phyloP scores from a whole-genome alignment of 2,888 invertebrate species.

The Morpho helenor region DNA sequence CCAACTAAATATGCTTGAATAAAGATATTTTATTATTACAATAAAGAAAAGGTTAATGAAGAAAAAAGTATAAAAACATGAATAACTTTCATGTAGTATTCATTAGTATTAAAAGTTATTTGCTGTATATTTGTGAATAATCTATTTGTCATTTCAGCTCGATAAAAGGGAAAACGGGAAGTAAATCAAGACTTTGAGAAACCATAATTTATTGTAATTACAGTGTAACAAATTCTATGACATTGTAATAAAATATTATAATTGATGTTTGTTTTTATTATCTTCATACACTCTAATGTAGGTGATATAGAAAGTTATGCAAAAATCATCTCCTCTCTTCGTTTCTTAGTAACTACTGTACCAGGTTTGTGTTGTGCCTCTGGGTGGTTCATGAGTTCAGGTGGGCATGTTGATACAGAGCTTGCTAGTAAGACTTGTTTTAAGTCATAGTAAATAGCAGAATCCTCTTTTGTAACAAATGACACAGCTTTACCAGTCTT shows the following conservation, averaged over 20 bases:
- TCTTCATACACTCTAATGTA: not conserved
- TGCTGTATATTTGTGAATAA: not conserved
- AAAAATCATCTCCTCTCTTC: slow-evolving; percentile 96
- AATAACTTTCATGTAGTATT: too few relatives aligned
- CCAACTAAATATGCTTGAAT: too few relatives aligned
- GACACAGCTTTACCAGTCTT: slow-evolving; percentile 97
- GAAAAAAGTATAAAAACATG: too few relatives aligned
- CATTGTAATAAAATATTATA: slow-evolving; percentile 16
- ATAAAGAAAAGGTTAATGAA: too few relatives aligned
- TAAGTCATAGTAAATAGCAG: slow-evolving; percentile 95
- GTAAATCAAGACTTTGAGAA: slow-evolving; percentile 12
- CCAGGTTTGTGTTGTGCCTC: slow-evolving; percentile 99
- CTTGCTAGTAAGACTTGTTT: slow-evolving; percentile 94
- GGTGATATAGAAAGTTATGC: slow-evolving; percentile 76
- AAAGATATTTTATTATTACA: too few relatives aligned
- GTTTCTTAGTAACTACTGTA: slow-evolving; percentile 94
- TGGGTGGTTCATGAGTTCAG: slow-evolving; percentile 98
- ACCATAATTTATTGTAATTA: slow-evolving; percentile 28
- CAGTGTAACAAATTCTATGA: slow-evolving; percentile 22
- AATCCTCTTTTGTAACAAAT: slow-evolving; percentile 98
- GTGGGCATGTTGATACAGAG: slow-evolving; percentile 96
- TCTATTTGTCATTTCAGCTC: slow-evolving; percentile 12
- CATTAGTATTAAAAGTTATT: not conserved
- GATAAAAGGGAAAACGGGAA: slow-evolving; percentile 3
- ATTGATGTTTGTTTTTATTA: slow-evolving; percentile 18